Percentiles rank a stretch among this genome's conserved stretches.
Evolutionary conservation across 2,113 vertebrate species (phyloP).

Genomic region (Cochlearius cochlearius): DNA sequence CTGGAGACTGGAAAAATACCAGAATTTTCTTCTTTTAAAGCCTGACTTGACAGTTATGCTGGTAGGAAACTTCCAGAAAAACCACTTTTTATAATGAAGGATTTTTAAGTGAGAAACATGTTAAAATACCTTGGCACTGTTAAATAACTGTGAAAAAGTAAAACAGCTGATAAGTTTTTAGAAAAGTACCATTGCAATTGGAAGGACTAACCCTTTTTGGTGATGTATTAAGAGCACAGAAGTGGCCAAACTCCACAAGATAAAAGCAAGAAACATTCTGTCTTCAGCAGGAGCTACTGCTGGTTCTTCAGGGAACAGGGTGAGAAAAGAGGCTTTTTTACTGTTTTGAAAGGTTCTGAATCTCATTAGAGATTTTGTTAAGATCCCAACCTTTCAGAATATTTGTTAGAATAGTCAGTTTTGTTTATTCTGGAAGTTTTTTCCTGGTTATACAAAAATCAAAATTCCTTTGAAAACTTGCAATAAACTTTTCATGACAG

Average conservation of each 20-base stretch:
- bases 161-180: neutral
- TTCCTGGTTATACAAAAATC: neutral
- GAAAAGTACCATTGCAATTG: neutral
- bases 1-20: neutral
- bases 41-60: fast-evolving
- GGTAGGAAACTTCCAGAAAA: neutral
- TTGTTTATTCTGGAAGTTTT: neutral
- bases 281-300: neutral
- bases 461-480: neutral
- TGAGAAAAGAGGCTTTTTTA: neutral
- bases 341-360: neutral
- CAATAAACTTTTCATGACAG: neutral
- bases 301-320: neutral
- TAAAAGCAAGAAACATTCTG: neutral
- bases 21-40: neutral
- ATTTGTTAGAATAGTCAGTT: neutral
- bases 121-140: neutral
- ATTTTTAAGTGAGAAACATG: neutral
- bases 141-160: neutral
- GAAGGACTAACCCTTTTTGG: neutral
- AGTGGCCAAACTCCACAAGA: neutral
- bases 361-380: neutral
- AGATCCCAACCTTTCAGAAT: neutral
- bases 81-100: neutral
- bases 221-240: neutral